phyloP scores from a whole-genome alignment of 2,888 invertebrate genomes.

The Drosophila putrida region DNA sequence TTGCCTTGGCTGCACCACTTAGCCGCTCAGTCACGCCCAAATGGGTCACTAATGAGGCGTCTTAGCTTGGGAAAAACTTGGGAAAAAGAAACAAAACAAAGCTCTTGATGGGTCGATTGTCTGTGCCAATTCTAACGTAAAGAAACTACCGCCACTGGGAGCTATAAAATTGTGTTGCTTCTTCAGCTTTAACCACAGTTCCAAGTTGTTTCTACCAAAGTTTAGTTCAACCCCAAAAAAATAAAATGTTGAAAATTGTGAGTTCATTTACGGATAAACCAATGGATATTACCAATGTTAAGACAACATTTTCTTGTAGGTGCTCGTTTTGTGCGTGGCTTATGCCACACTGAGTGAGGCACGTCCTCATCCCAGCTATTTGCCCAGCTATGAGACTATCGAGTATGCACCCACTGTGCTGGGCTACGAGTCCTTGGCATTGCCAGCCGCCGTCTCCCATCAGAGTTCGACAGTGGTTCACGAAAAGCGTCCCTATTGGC shows the following conservation, averaged over 20 bases:
- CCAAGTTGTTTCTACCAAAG: slow-evolving; percentile 20
- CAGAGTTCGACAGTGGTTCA: slow-evolving; percentile 84
- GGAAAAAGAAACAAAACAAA: slow-evolving; percentile 20
- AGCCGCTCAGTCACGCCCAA: slow-evolving; percentile 78
- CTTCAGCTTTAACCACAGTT: slow-evolving; percentile 61
- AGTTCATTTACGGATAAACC: slow-evolving; percentile 43
- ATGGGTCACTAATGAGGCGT: slow-evolving; percentile 76
- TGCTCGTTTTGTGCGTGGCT: slow-evolving; percentile 39
- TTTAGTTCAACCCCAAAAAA: slow-evolving; percentile 18
- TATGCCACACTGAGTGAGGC: slow-evolving; percentile 50
- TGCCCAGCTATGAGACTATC: slow-evolving; percentile 74
- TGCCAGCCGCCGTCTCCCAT: slow-evolving; percentile 83
- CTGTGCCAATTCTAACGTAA: slow-evolving; percentile 80
- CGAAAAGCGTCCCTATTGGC: slow-evolving; percentile 83
- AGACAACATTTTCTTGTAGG: slow-evolving; percentile 28
- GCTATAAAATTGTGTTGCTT: slow-evolving; percentile 71
- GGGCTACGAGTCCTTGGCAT: slow-evolving; percentile 74
- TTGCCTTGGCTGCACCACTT: slow-evolving; percentile 59
- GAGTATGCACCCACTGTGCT: slow-evolving; percentile 79
- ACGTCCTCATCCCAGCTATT: slow-evolving; percentile 76
- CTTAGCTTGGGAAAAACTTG: slow-evolving; percentile 63
- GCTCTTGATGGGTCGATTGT: slow-evolving; percentile 78
- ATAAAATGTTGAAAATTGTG: slow-evolving; percentile 79
- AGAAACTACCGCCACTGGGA: slow-evolving; percentile 46
- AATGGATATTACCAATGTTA: not conserved